Conservation (phyloP, 2,797 vertebrate genomes). For the Basileuterus tristriatus region DNA sequence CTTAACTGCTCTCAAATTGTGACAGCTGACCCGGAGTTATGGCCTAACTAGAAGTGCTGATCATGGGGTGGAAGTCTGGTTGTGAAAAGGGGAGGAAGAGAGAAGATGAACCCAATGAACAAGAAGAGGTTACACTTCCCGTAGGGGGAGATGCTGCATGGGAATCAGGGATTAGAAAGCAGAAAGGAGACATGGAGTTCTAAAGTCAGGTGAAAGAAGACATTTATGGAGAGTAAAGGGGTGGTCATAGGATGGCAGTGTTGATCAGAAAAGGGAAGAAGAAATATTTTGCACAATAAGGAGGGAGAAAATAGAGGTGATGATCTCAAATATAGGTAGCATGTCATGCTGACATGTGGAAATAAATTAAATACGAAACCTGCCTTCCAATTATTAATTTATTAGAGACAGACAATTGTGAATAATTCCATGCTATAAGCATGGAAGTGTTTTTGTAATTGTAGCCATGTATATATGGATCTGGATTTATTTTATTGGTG, state of each 20-base stretch:
- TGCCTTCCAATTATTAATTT: constrained; percentile 2
- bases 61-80: not conserved
- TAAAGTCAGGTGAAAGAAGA: not conserved
- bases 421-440: constrained; percentile 1
- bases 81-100: not conserved
- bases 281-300: not conserved
- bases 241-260: not conserved
- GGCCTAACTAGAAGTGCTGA: not conserved
- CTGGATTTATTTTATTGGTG: not conserved
- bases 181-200: not conserved
- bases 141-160: not conserved
- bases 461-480: not conserved
- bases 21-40: not conserved
- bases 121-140: not conserved
- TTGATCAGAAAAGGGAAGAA: not conserved
- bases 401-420: not conserved
- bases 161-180: not conserved
- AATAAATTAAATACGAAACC: not conserved
- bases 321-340: not conserved
- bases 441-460: not conserved
- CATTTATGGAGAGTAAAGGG: not conserved
- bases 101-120: not conserved
- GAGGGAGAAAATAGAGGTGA: not conserved
- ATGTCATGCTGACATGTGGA: not conserved
- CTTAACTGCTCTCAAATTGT: not conserved